Percentiles rank a stretch among this genome's conserved stretches.
Evolutionary conservation across 1,140 invertebrate species (phyloP).

Genomic region (Gyrodactylus salaris): DNA sequence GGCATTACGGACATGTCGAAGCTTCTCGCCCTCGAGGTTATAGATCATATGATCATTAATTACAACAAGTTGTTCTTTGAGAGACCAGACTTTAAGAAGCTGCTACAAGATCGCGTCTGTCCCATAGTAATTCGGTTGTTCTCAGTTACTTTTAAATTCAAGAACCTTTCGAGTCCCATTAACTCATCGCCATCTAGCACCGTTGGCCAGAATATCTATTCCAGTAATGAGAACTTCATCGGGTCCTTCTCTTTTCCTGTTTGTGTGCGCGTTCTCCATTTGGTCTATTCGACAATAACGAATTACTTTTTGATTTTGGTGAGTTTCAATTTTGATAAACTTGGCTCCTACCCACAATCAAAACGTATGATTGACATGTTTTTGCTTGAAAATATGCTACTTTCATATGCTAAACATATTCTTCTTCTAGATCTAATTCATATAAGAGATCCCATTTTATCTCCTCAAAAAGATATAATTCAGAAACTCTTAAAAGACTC

Average conservation of each 20-base stretch:
- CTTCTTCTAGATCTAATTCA: too few species aligned
- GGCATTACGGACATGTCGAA: slow-evolving; percentile 83
- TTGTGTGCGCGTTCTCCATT: not conserved
- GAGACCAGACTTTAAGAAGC: slow-evolving; percentile 65
- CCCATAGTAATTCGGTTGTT: slow-evolving; percentile 84
- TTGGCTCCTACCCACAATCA: too few species aligned
- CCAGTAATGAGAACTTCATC: not conserved
- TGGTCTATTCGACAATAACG: not conserved
- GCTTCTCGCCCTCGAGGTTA: slow-evolving; percentile 66
- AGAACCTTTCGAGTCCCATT: slow-evolving; percentile 13
- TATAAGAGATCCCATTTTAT: too few species aligned
- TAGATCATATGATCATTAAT: slow-evolving; percentile 60
- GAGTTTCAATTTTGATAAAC: too few species aligned
- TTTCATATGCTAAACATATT: too few species aligned
- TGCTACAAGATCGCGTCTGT: slow-evolving; percentile 77
- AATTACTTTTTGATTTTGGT: not conserved
- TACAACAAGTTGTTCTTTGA: slow-evolving; percentile 66
- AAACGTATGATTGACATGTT: too few species aligned
- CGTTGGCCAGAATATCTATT: not conserved
- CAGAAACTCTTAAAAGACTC: too few species aligned
- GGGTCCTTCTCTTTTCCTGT: not conserved
- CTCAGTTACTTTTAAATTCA: slow-evolving; percentile 36
- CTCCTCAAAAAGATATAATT: too few species aligned
- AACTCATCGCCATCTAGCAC: slow-evolving; percentile 14
- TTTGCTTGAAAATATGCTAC: too few species aligned